Evolutionary conservation across 92 coral and sea anemone genomes (phyloP).

Genomic region (Montipora capitata): DNA sequence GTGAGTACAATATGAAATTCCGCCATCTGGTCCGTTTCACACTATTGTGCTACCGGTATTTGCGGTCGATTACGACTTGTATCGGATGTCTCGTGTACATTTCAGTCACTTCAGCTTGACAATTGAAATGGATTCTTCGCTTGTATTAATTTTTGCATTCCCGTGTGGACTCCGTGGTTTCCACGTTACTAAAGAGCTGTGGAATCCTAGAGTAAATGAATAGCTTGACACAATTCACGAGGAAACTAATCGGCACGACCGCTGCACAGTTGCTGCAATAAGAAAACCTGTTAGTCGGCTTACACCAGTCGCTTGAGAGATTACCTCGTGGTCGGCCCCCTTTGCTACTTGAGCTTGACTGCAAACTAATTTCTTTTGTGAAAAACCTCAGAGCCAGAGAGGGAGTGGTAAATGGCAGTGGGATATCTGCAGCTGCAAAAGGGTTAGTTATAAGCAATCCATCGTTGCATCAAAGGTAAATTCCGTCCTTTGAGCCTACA

Average conservation of each 20-base stretch:
- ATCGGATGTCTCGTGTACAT: constrained; percentile 34
- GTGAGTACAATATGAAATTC: neutral
- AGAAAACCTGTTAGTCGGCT: no score
- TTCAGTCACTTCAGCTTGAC: constrained; percentile 49
- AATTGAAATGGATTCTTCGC: constrained; percentile 59
- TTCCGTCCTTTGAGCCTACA: no score
- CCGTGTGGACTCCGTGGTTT: constrained; percentile 76
- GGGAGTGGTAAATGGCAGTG: no score
- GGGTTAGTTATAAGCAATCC: no score
- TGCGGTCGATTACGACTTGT: constrained; percentile 11
- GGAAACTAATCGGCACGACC: constrained; percentile 75
- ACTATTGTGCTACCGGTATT: neutral
- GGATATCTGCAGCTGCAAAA: no score
- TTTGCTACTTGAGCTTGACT: no score
- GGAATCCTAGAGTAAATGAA: constrained; percentile 65
- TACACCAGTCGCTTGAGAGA: no score
- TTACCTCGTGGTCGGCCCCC: no score
- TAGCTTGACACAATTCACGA: constrained; percentile 71
- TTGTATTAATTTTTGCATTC: constrained; percentile 72
- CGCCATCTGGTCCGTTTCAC: neutral
- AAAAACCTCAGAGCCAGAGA: no score
- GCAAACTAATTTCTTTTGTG: no score
- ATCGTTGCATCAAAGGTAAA: no score
- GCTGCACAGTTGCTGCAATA: constrained; percentile 50
- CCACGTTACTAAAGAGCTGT: constrained; percentile 69